These are phyloP conservation scores for Cataglyphis hispanica DNA, from an alignment of 1,140 invertebrate genomes.

Conservation along the genomic window DNA sequence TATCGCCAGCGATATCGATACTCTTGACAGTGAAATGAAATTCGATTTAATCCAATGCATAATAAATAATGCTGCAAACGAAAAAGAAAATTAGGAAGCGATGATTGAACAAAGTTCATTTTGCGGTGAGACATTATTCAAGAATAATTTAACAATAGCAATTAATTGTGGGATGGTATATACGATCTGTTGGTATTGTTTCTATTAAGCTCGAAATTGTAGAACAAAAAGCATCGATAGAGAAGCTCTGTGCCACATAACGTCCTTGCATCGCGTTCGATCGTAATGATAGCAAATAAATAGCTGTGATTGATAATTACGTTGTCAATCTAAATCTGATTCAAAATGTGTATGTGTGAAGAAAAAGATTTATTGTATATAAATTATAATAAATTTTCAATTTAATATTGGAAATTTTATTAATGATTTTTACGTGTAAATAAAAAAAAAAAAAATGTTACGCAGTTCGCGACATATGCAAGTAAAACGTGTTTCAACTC, in stretches of 20 bases:
- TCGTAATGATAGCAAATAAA: slow-evolving; percentile 67
- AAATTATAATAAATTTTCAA: not conserved
- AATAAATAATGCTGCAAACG: slow-evolving; percentile 18
- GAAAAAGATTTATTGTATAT: not conserved
- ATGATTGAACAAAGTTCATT: slow-evolving; percentile 24
- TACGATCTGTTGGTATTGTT: slow-evolving; percentile 47
- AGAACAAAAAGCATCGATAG: slow-evolving; percentile 45
- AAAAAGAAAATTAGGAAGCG: slow-evolving; percentile 21
- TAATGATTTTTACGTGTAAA: not conserved
- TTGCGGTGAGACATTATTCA: slow-evolving; percentile 59
- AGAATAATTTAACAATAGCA: slow-evolving; percentile 7
- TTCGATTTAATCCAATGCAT: not conserved
- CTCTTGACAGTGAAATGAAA: not conserved
- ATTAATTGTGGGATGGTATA: slow-evolving; percentile 57
- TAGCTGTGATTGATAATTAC: slow-evolving; percentile 16
- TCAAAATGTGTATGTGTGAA: not conserved
- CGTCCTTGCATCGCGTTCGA: slow-evolving; percentile 49
- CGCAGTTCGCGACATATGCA: not conserved
- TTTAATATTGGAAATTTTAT: not conserved
- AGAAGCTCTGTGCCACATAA: slow-evolving; percentile 47
- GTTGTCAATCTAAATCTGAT: slow-evolving; percentile 3
- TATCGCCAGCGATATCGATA: not conserved
- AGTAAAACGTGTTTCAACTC: not conserved
- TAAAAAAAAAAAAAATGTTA: not conserved
- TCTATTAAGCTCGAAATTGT: slow-evolving; percentile 56